Conservation (phyloP, 2,888 invertebrate species). For the Sepioteuthis lessoniana region DNA sequence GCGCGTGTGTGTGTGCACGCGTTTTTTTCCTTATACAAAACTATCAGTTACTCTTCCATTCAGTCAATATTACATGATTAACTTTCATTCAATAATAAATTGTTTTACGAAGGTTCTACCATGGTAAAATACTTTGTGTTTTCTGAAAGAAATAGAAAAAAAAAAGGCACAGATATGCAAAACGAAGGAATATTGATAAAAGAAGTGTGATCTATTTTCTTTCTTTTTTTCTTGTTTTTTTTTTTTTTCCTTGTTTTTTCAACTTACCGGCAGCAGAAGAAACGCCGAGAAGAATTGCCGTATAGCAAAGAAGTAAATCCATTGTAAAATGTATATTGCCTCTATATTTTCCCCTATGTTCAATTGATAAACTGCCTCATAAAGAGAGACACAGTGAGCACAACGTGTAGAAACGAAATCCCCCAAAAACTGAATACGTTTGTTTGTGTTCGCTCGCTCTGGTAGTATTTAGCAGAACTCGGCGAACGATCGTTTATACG, state of each 20-base stretch:
- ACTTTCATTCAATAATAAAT: too few relatives aligned
- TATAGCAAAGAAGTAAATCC: slow-evolving; percentile 9
- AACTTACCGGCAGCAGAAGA: slow-evolving; percentile 18
- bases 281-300: slow-evolving; percentile 8
- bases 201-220: too few relatives aligned
- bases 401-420: not conserved
- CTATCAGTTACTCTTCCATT: too few relatives aligned
- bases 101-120: too few relatives aligned
- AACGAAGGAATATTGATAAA: too few relatives aligned
- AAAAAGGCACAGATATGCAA: too few relatives aligned
- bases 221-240: not conserved
- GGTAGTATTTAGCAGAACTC: not conserved
- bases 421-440: slow-evolving; percentile 9
- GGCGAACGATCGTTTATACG: not conserved
- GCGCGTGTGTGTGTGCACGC: too few relatives aligned
- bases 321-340: not conserved
- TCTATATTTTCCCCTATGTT: not conserved
- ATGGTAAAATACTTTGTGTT: too few relatives aligned
- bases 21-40: too few relatives aligned
- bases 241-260: not conserved
- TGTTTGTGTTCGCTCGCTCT: not conserved
- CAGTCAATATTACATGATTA: too few relatives aligned
- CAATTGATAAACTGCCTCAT: not conserved
- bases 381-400: not conserved
- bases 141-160: too few relatives aligned